phyloP scores from a whole-genome alignment of 2,797 vertebrate genomes.

The Forpus xanthops region DNA sequence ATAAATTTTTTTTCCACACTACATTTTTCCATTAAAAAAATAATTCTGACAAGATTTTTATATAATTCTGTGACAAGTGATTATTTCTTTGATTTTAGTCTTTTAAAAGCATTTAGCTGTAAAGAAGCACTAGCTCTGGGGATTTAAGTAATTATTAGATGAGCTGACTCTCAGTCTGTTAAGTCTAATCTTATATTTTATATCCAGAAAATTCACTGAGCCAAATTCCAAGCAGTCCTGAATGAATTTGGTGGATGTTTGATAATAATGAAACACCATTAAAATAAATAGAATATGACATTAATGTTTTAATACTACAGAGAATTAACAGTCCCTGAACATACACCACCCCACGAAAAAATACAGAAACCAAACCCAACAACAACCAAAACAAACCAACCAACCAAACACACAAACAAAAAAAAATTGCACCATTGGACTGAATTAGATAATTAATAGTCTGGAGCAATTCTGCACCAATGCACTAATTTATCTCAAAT shows the following conservation, averaged over 20 bases:
- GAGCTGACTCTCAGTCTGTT: neutral
- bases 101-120: neutral
- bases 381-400: neutral
- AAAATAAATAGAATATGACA: neutral
- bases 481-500: neutral
- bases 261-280: neutral
- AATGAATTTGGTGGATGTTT: neutral
- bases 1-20: neutral
- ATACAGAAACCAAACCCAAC: neutral
- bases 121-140: neutral
- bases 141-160: neutral
- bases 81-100: neutral
- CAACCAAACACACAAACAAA: rapidly evolving
- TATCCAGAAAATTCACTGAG: neutral
- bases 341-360: neutral
- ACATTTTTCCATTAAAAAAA: neutral
- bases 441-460: neutral
- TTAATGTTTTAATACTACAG: neutral
- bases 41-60: neutral
- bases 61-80: neutral
- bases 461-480: neutral
- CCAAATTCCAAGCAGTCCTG: neutral
- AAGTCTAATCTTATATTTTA: neutral
- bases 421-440: neutral
- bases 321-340: neutral